Evolutionary conservation across 2,113 vertebrate genomes (phyloP).

Genomic region (Poecilia latipinna): DNA sequence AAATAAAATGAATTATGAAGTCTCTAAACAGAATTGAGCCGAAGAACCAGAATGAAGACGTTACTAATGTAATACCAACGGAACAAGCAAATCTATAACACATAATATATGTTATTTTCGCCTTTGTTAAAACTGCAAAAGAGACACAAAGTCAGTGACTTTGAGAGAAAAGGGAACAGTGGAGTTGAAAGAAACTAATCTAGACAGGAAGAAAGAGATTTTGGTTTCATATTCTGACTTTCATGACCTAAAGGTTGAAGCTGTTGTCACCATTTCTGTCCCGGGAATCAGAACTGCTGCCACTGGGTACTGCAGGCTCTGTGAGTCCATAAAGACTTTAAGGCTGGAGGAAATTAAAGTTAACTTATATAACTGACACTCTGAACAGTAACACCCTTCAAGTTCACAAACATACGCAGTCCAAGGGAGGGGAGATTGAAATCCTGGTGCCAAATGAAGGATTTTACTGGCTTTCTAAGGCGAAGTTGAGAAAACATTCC

Average conservation of each 20-base stretch:
- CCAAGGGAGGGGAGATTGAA: background rate
- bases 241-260: too few species aligned
- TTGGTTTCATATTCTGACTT: background rate
- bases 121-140: too few species aligned
- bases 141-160: background rate
- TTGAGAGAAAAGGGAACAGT: background rate
- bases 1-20: too few species aligned
- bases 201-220: too few species aligned
- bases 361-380: conserved; percentile 24
- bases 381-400: conserved; percentile 23
- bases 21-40: too few species aligned
- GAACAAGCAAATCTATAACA: too few species aligned
- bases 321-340: conserved; percentile 27
- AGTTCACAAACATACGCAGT: background rate
- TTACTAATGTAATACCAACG: too few species aligned
- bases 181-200: too few species aligned
- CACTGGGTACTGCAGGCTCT: conserved; percentile 38
- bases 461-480: background rate
- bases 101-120: too few species aligned
- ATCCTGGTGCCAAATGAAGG: background rate
- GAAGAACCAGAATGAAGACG: too few species aligned
- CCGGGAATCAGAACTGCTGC: conserved; percentile 22
- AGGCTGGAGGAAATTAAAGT: conserved; percentile 39
- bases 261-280: conserved; percentile 31
- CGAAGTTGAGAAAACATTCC: too few species aligned